Base-by-base conservation (phyloP, 2,797 vertebrate species). In the Lithobates sylvaticus region DNA sequence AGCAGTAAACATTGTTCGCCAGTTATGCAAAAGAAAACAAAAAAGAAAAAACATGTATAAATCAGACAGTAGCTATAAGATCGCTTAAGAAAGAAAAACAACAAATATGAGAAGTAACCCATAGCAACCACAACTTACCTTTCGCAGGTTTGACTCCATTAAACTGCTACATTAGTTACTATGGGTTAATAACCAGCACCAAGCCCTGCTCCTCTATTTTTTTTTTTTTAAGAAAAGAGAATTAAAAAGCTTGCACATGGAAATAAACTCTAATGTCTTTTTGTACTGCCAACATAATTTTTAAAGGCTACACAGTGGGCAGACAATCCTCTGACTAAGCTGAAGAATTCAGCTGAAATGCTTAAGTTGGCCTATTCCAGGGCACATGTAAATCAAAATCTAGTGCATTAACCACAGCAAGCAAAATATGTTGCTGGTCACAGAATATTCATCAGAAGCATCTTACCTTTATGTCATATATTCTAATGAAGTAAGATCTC, bases 401-500 rank as follows among this genome's bases (percentile, higher is more conserved):
- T 3, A 54, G 13, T 54, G 44, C 2, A 2, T 15, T 47, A 47
- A 47, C 50, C 15, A 26, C 8, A 26, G 23, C 6, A 65, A 26
- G 23, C 6, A 65, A 1, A 65, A 65, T 65, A 4, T 0, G n/a
- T 26, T 21, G 5, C 61, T 23, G 61, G 61, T 65, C 27, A 10
- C 10, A 36, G 36, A 26, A 44, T 27, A 58, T 36, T 5, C 2
- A 78, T 5, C 0, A 78, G 10, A 7, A 15, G 18, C 75, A 71
- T 13, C 95, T 96, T 90, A 99, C 98, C 96, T 97, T 99, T 90
- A 99, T 98, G 93, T 99, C 97, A 89, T 97, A 98, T 91, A 99
- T 96, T 89, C 97, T 95, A 93, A 99, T 97, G 94, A 96, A 99
- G 95, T 99, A 99, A 1, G 98, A 99, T 91, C 98, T 97, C 93